Evolutionary conservation across 2,113 vertebrate genomes (phyloP), one percentile per base, ranked within the genome.

Genomic region (Ptilonorhynchus violaceus): DNA sequence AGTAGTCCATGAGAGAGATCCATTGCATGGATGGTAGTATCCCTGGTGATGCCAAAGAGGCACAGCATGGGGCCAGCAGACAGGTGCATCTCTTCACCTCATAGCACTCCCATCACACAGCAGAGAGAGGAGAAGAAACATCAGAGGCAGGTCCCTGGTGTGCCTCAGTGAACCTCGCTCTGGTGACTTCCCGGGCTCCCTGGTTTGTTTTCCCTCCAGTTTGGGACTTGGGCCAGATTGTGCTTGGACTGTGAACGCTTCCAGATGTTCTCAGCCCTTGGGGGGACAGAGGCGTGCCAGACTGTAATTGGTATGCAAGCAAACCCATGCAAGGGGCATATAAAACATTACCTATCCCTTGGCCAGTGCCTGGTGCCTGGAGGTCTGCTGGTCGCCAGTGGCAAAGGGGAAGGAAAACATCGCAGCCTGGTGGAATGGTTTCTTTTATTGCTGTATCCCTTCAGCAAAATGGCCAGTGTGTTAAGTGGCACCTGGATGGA

Each of bases 321-420:
- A 89, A 93, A 64, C 35, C 68, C 47, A 37, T 66, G 93, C 88
- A 62, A 96, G 75, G 52, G 83, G 63, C 84, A 91, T 62, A 85
- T 82, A 91, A 96, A 97, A 95, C 85, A 82, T 94, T 94, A 96
- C 87, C 94, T 92, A 69, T 93, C 64, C 85, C 55, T 92, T 77
- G 93, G 88, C 90, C 6, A 69, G 16, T 1, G 9, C 35, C 47
- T 91, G 47, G 52, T 55, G 72, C 78, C 85, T 93, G 63, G 75
- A 84, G 85, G 72, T 59, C 55, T 83, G 63, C 67, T 93, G 46
- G 63, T 96, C 0, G 2, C 74, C 59, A 50, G 75, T 83, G 82
- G 81, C 89, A 90, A 88, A 96, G 50, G 92, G 66, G 67, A 96
- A 95, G 88, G 88, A 93, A 94, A 96, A 90, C 85, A 86, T 86